Percentiles rank a stretch among this genome's conserved stretches.
These are phyloP conservation scores for Zingel zingel DNA, from an alignment of 2,113 vertebrate species.

Conservation along the genomic window DNA sequence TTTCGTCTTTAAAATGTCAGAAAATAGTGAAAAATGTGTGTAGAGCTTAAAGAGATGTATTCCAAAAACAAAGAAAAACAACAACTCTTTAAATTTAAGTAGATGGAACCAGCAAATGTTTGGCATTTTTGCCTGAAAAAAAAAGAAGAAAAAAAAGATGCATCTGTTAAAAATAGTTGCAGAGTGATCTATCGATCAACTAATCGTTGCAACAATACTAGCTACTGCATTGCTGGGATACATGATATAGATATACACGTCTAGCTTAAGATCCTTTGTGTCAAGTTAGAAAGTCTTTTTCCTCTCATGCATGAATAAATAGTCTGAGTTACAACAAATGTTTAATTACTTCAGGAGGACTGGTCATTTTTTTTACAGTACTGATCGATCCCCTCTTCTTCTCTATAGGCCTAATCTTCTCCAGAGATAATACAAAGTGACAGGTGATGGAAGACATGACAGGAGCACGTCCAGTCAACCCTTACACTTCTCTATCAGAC, in stretches of 20 bases:
- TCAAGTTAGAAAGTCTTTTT: not conserved
- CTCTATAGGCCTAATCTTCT: conserved; percentile 24
- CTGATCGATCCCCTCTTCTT: conserved; percentile 10
- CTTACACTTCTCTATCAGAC: conserved; percentile 34
- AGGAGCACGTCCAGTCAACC: conserved; percentile 47
- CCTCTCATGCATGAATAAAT: not conserved
- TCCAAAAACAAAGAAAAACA: not conserved
- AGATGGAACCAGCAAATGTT: no score
- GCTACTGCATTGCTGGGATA: not conserved
- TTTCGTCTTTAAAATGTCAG: not conserved
- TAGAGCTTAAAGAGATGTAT: not conserved
- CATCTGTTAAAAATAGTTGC: not conserved
- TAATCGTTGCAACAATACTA: no score
- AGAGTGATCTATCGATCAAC: not conserved
- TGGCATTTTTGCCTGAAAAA: no score
- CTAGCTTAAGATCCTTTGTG: not conserved
- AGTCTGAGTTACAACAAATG: not conserved
- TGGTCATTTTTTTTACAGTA: not conserved
- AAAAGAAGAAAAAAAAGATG: not conserved
- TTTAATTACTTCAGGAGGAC: not conserved
- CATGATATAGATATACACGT: not conserved
- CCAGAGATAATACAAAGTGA: conserved; percentile 41
- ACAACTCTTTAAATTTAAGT: no score
- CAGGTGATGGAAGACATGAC: conserved; percentile 45
- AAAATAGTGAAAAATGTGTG: not conserved